phyloP scores from a whole-genome alignment of 2,113 vertebrate genomes.

The Rhabdomys dilectus region DNA sequence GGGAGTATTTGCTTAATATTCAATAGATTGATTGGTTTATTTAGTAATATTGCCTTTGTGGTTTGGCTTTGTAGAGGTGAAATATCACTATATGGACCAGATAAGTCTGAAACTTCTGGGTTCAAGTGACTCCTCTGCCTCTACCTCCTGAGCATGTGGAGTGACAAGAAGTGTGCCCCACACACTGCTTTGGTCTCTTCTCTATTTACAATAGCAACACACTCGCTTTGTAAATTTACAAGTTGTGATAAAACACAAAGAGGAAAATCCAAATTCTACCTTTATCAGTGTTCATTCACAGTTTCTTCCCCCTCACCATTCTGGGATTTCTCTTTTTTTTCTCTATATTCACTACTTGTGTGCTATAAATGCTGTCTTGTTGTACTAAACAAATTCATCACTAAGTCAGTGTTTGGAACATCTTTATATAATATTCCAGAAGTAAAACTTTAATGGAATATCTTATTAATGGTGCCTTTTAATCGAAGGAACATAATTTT shows the following conservation, averaged over 20 bases:
- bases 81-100: background rate
- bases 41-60: background rate
- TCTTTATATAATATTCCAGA: background rate
- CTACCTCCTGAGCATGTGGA: background rate
- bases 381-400: background rate
- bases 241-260: background rate
- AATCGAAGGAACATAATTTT: background rate
- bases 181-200: background rate
- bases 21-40: background rate
- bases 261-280: background rate
- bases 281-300: background rate
- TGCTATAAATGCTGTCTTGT: background rate
- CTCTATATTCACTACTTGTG: background rate
- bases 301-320: background rate
- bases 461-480: constrained; percentile 6
- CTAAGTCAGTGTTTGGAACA: background rate
- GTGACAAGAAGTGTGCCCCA: background rate
- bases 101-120: background rate
- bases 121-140: background rate
- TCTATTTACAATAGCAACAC: background rate
- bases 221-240: background rate
- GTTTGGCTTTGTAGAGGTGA: background rate
- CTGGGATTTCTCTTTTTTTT: background rate
- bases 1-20: background rate
- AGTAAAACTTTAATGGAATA: background rate